phyloP scores from a whole-genome alignment of 1,140 invertebrate species.

The Hycleus cichorii region DNA sequence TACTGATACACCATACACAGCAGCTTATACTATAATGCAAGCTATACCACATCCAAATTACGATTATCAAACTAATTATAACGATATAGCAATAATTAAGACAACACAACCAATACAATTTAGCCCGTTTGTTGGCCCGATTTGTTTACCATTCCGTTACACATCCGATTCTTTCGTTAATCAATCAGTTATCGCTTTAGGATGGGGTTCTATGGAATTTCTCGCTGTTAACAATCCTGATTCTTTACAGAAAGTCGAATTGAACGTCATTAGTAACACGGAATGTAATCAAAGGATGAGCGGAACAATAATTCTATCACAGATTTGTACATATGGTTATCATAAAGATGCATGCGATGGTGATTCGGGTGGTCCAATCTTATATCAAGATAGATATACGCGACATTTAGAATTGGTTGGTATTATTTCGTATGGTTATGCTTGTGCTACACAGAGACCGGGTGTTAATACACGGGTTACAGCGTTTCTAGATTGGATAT shows the following conservation, averaged over 20 bases:
- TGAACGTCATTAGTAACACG: slow-evolving; percentile 49
- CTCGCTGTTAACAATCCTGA: slow-evolving; percentile 40
- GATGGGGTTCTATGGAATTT: slow-evolving; percentile 56
- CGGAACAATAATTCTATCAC: slow-evolving; percentile 35
- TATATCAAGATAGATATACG: slow-evolving; percentile 47
- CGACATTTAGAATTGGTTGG: slow-evolving; percentile 44
- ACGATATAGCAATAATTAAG: slow-evolving; percentile 58
- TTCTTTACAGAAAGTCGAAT: slow-evolving; percentile 49
- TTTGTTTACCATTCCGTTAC: slow-evolving; percentile 58
- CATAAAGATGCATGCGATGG: slow-evolving; percentile 61
- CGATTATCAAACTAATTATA: slow-evolving; percentile 36
- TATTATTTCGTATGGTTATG: slow-evolving; percentile 50
- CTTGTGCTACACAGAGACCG: slow-evolving; percentile 44
- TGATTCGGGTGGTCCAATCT: slow-evolving; percentile 62
- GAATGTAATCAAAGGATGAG: slow-evolving; percentile 30
- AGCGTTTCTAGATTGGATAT: slow-evolving; percentile 48
- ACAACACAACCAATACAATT: slow-evolving; percentile 45
- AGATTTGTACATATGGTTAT: slow-evolving; percentile 60
- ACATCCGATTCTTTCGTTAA: slow-evolving; percentile 42
- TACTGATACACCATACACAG: slow-evolving; percentile 36
- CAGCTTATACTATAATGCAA: slow-evolving; percentile 30
- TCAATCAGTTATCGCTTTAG: slow-evolving; percentile 45
- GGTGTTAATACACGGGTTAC: slow-evolving; percentile 49
- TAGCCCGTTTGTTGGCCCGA: slow-evolving; percentile 49
- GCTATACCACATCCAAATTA: slow-evolving; percentile 42